Evolutionary conservation across 2,888 invertebrate genomes (phyloP), one percentile per base, ranked within the genome.

Genomic region (Apamea epomidion): DNA sequence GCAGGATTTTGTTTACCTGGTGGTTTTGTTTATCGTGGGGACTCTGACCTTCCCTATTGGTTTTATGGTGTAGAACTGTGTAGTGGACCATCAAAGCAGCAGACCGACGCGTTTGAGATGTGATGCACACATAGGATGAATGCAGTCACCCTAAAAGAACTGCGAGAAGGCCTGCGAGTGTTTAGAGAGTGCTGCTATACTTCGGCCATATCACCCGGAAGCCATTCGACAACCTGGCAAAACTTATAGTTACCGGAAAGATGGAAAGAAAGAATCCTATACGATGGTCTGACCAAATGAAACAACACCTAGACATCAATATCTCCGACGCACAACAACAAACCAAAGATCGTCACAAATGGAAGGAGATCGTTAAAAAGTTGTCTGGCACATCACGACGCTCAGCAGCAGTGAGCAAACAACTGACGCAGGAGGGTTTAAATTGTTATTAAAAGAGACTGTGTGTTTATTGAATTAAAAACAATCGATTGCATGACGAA

Each of bases 401-500:
- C 29, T 69, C 25, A 8, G 51, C 25, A 8, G 51, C 10, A 71
- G 5, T 32, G 32, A 71, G 32, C 54, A 54, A 71, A 71, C 18
- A n/a, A 37, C 18, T 54, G 71, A 37, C 37, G 3, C 18, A 37
- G 25, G 10, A 65, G 32, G 7, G 32, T 75, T 78, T n/a, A n/a
- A n/a, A n/a, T n/a, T 70, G 71, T 74, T 74, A 67, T 87, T 42
- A 29, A 58, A 79, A 72, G 54, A 51, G 73, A 51, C n/a, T 69
- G 62, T 37, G 14, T 73, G 74, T 82, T 81, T 65, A 68, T 51
- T 58, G 5, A 74, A 67, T 51, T 67, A 7, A 37, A 37, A 60
- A 84, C 81, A 84, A 71, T 74, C 48, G 62, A 51, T 37, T 70
- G 60, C n/a, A 82, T 45, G 64, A 42, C 32, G n/a, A 18, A 65